Base-by-base conservation (phyloP, 2,888 invertebrate genomes). In the Bombyx huttoni region DNA sequence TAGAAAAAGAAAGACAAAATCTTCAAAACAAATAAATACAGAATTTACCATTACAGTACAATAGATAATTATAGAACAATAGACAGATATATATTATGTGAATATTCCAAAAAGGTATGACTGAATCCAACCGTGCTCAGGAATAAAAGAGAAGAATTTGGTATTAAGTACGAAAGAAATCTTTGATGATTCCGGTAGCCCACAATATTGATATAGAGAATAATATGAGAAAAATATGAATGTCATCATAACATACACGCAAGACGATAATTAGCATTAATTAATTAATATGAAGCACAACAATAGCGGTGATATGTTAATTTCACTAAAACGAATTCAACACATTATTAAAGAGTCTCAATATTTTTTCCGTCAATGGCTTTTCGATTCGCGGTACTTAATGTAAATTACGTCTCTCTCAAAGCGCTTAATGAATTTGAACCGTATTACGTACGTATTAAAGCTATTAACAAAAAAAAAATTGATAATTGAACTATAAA, bases 291-390 rank as follows among this genome's bases (percentile, higher is more conserved):
- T 71, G 74, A 83, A 84, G 83, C 81, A 72, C 80, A 84, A 85
- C 83, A 83, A 84, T 77, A 81, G 77, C 59, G 78, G 82, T 86
- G 85, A 85, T 86, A 86, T 85, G 86, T 87, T 57, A 68, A 72
- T 81, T 81, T 73, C 67, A 75, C 69, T 73, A 72, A 65, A 58
- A 72, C 65, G 67, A 69, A 60, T 54, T 57, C 61, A 65, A 71
- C 66, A 55, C 59, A 60, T 59, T 50, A 58, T 57, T 51, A 47
- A 40, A 48, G 35, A 50, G 49, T 48, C 45, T 52, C 52, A 52
- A 53, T 61, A 24, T 24, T 24, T 24, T 24, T 56, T 54, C 48
- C 47, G 62, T 58, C 57, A 58, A 66, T 54, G 12, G 40, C 40
- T 10, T 10, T 40, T 5, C 12, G 8, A 40, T 40, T 40, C 12